Conservation (phyloP, 2,113 vertebrate species). For the Hucho hucho region DNA sequence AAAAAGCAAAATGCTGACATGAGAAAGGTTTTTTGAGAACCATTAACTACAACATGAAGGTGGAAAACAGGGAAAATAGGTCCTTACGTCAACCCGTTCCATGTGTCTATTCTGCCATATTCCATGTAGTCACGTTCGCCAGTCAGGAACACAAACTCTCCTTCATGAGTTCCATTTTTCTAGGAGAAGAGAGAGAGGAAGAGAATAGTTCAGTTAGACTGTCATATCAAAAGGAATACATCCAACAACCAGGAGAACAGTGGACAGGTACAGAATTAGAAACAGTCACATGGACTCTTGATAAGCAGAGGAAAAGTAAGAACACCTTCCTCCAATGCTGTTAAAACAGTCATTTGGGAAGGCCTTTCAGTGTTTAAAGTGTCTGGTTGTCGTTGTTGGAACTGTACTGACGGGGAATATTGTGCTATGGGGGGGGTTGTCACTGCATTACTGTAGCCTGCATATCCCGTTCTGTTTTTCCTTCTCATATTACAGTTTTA, state of each 20-base stretch:
- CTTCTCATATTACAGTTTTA: neutral
- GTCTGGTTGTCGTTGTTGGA: neutral
- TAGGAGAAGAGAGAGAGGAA: conserved; percentile 46
- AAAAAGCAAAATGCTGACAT: neutral
- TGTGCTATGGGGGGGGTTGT: neutral
- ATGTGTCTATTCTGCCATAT: conserved; percentile 90
- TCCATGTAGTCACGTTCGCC: conserved; percentile 87
- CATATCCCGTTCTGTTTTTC: neutral
- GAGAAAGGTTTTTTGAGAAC: neutral
- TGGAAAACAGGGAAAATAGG: neutral
- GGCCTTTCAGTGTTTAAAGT: neutral
- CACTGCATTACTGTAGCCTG: neutral
- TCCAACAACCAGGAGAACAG: neutral
- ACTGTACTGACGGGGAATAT: neutral
- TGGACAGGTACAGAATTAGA: neutral
- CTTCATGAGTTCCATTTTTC: conserved; percentile 95
- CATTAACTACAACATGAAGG: neutral
- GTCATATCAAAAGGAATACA: neutral
- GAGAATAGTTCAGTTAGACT: conserved; percentile 23
- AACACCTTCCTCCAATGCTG: neutral
- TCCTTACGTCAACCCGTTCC: conserved; percentile 87
- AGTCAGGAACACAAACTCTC: conserved; percentile 90
- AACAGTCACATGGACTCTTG: neutral
- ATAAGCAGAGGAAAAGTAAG: too few species aligned
- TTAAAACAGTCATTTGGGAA: neutral